Evolutionary conservation across 2,888 invertebrate genomes (phyloP).

Genomic region (Nephrotoma flavescens): DNA sequence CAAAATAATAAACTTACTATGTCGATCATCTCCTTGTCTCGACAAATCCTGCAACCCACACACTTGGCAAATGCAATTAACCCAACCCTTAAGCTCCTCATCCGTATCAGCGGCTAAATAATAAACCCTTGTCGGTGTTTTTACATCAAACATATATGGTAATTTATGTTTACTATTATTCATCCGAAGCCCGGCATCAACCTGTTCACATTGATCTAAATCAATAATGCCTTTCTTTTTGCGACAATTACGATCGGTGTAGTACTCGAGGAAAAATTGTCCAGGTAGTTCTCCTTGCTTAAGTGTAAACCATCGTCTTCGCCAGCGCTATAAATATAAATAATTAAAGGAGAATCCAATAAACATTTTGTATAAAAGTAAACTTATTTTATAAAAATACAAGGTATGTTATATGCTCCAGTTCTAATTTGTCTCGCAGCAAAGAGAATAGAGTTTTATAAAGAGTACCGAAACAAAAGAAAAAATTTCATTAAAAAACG

Average conservation of each 20-base stretch:
- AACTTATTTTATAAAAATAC: not conserved
- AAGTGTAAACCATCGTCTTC: constrained; percentile 86
- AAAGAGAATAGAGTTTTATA: too few relatives aligned
- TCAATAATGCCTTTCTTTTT: constrained; percentile 82
- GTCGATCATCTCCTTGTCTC: constrained; percentile 23
- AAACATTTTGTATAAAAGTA: not conserved
- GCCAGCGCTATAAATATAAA: constrained; percentile 64
- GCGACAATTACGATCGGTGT: constrained; percentile 71
- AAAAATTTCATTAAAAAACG: too few relatives aligned
- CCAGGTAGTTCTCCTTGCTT: constrained; percentile 86
- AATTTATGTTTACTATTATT: constrained; percentile 68
- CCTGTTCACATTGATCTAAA: constrained; percentile 91
- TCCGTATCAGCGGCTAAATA: constrained; percentile 87
- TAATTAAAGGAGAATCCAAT: constrained; percentile 3
- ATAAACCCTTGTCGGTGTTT: constrained; percentile 77
- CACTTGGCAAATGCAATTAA: constrained; percentile 82
- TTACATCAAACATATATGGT: constrained; percentile 76
- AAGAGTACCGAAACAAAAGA: too few relatives aligned
- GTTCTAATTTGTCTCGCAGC: too few relatives aligned
- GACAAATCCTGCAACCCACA: constrained; percentile 62
- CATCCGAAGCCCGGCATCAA: constrained; percentile 73
- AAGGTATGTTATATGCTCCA: too few relatives aligned
- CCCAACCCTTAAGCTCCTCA: constrained; percentile 90
- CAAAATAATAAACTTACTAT: constrained; percentile 17
- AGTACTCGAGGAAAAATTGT: constrained; percentile 87